phyloP scores from a whole-genome alignment of 2,797 vertebrate species.

The Ciconia nigra region DNA sequence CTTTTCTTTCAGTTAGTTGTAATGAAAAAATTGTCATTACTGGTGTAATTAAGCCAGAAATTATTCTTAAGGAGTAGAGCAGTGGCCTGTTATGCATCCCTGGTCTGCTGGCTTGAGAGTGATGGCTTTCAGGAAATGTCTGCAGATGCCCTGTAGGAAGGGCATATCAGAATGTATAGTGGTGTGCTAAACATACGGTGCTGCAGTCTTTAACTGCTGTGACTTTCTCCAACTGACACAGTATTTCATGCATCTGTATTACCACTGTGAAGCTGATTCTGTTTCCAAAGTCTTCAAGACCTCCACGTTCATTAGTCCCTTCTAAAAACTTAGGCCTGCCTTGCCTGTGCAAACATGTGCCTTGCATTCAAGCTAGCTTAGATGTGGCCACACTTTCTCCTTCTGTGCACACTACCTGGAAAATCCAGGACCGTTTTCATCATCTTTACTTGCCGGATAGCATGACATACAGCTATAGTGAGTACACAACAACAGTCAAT shows the following conservation, averaged over 20 bases:
- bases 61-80: not conserved
- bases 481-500: not conserved
- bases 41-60: not conserved
- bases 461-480: not conserved
- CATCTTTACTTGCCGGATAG: not conserved
- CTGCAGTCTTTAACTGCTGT: not conserved
- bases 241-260: not conserved
- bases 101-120: not conserved
- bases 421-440: not conserved
- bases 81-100: not conserved
- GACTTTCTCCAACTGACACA: not conserved
- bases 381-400: not conserved
- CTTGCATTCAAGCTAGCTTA: not conserved
- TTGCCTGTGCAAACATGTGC: not conserved
- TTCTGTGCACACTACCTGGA: not conserved
- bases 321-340: not conserved
- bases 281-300: not conserved
- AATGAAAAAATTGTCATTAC: not conserved
- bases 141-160: not conserved
- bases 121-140: not conserved
- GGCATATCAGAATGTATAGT: not conserved
- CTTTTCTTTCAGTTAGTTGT: not conserved
- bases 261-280: not conserved
- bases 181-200: rapidly evolving
- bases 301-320: not conserved